Evolutionary conservation across 37 sponge, comb jelly and placozoan species (phyloP).

Genomic region (Haliclona indistincta): DNA sequence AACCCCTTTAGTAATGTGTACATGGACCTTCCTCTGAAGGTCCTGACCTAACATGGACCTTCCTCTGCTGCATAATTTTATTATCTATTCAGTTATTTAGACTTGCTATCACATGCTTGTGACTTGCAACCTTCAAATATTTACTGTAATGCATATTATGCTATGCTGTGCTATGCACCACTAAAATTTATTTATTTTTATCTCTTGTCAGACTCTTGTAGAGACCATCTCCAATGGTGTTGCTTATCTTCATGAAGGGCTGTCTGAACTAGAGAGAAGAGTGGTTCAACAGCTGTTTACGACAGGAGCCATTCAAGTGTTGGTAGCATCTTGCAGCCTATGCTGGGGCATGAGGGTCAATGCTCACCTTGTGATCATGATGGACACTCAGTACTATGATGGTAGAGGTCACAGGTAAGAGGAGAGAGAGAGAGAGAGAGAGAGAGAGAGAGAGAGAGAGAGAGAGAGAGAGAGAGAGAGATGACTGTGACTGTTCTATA

Average conservation of each 20-base stretch:
- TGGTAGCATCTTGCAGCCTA: constrained; percentile 86
- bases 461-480: no score
- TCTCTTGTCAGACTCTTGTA: constrained; percentile 75
- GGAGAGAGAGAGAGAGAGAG: not conserved
- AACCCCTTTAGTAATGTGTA: no score
- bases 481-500: constrained; percentile 5
- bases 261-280: constrained; percentile 82
- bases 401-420: constrained; percentile 87
- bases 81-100: no score
- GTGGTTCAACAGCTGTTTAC: constrained; percentile 91
- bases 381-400: constrained; percentile 99
- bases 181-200: constrained; percentile 20
- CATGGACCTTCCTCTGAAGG: no score
- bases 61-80: no score
- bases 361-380: constrained; percentile 91
- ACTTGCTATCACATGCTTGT: no score
- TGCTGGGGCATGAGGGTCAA: constrained; percentile 82
- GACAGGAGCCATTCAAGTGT: constrained; percentile 86
- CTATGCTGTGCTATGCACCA: no score
- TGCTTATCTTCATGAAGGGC: constrained; percentile 96
- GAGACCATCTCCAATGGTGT: constrained; percentile 93
- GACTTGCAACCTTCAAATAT: no score
- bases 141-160: no score
- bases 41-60: no score
- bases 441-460: not conserved